phyloP scores from a whole-genome alignment of 2,888 invertebrate genomes.

The Polymixis lichenea region DNA sequence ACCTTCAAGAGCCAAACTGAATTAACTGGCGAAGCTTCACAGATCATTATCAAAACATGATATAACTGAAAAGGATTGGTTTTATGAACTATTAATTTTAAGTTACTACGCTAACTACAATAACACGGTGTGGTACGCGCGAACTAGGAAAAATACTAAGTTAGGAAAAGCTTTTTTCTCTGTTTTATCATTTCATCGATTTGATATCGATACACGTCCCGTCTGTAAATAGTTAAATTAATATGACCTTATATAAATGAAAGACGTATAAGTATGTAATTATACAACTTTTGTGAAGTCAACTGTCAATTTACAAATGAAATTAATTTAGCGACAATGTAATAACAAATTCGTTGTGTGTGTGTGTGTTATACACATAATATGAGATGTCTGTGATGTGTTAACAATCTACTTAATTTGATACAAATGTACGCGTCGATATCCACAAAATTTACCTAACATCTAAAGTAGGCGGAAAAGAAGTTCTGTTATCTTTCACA shows the following conservation, averaged over 20 bases:
- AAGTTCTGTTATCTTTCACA: neutral
- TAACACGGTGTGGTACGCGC: no score
- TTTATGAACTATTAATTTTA: neutral
- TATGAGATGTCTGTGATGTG: neutral
- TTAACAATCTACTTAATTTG: neutral
- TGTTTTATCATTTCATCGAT: neutral
- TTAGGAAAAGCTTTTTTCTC: neutral
- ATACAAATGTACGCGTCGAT: neutral
- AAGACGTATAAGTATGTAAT: neutral
- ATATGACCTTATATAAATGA: neutral
- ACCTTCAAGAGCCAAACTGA: neutral
- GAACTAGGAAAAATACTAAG: neutral
- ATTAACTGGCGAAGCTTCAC: neutral
- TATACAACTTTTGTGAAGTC: neutral
- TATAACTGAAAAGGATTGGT: no score
- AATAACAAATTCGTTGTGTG: no score
- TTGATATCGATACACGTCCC: neutral
- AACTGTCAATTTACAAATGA: neutral
- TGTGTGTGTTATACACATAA: neutral
- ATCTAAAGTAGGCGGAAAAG: neutral
- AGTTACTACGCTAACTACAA: neutral
- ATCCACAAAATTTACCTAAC: neutral
- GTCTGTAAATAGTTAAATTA: neutral
- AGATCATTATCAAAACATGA: neutral
- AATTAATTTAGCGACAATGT: slow-evolving; percentile 7